Evolutionary conservation across 2,797 vertebrate species (phyloP).

Genomic region (Chloroceryle inda): DNA sequence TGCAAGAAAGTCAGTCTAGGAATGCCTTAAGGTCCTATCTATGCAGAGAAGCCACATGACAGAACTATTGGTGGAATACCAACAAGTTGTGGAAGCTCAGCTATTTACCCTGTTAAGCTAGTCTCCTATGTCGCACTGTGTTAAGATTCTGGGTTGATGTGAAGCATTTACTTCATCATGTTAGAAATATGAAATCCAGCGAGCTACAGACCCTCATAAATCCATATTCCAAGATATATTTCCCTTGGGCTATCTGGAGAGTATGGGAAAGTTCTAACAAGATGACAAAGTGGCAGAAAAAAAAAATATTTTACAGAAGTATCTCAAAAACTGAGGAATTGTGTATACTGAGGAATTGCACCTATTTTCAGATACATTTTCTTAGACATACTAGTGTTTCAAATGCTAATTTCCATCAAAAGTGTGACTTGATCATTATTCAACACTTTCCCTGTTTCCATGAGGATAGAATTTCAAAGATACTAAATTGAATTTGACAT

Average conservation of each 20-base stretch:
- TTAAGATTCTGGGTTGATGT: background rate
- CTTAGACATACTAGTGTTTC: background rate
- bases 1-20: too few species aligned
- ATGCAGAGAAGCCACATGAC: too few species aligned
- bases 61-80: background rate
- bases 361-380: background rate
- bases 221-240: background rate
- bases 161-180: background rate
- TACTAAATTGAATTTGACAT: background rate
- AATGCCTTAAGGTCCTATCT: too few species aligned
- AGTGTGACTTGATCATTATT: rapidly evolving
- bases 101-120: background rate
- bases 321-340: background rate
- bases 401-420: background rate
- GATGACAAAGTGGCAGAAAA: background rate
- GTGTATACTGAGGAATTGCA: background rate
- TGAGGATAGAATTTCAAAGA: background rate
- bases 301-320: background rate
- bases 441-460: background rate
- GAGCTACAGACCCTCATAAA: background rate
- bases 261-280: background rate
- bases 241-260: background rate
- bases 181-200: background rate
- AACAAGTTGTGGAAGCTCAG: background rate
- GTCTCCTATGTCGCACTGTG: background rate